Evolutionary conservation across 1,140 invertebrate species (phyloP).

Genomic region (Papilio aristodemus): DNA sequence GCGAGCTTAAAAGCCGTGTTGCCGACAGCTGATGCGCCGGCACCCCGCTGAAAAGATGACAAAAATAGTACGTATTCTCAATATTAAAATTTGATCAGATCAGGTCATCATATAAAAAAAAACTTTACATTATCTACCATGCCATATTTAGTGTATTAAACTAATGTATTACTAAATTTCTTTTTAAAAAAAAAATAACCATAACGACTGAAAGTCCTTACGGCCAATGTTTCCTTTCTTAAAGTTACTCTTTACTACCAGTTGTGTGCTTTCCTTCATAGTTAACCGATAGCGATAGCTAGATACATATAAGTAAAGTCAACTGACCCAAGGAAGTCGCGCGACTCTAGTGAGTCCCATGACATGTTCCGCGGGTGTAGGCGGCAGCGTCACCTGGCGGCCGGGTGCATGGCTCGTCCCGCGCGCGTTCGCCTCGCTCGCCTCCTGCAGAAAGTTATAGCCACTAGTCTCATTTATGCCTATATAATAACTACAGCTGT

Average conservation of each 20-base stretch:
- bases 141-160: no score
- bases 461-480: not conserved
- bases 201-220: no score
- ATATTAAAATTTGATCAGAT: no score
- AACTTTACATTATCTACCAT: no score
- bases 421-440: conserved; percentile 48
- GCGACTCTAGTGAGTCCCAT: conserved; percentile 79
- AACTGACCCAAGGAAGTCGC: conserved; percentile 77
- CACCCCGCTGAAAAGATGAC: conserved; percentile 63
- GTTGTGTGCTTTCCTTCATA: no score
- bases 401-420: conserved; percentile 64
- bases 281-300: no score
- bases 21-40: conserved; percentile 84
- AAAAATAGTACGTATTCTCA: not conserved
- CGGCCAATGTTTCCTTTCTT: no score
- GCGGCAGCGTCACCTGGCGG: conserved; percentile 72
- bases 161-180: no score
- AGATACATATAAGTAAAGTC: no score
- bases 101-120: no score
- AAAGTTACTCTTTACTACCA: no score
- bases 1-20: conserved; percentile 88
- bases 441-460: conserved; percentile 40
- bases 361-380: conserved; percentile 78
- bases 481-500: not conserved
- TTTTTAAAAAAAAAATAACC: no score